phyloP scores from a whole-genome alignment of 1,140 invertebrate genomes.

The Palaemon carinicauda region DNA sequence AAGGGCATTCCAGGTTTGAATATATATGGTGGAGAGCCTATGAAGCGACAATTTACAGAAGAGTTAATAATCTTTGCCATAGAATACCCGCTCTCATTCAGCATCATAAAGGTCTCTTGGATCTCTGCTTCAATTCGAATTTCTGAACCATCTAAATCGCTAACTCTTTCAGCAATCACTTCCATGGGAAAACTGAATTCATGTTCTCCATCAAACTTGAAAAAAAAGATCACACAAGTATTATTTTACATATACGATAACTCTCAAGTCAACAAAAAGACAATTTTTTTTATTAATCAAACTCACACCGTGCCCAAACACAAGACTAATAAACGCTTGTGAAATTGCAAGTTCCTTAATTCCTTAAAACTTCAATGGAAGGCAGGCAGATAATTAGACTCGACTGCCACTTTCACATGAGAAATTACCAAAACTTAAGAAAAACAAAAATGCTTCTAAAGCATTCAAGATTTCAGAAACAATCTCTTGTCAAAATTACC shows the following conservation, averaged over 20 bases:
- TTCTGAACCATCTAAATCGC: constrained; percentile 47
- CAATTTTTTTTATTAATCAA: too few species aligned
- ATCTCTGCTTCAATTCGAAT: constrained; percentile 50
- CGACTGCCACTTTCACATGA: too few species aligned
- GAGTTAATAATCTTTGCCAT: constrained; percentile 68
- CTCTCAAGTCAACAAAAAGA: background rate
- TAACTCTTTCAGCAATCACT: constrained; percentile 40
- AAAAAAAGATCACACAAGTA: background rate
- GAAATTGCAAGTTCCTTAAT: too few species aligned
- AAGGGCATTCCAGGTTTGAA: constrained; percentile 71
- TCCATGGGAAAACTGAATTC: constrained; percentile 61
- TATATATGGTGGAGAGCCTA: constrained; percentile 67
- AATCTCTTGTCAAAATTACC: too few species aligned
- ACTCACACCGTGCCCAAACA: too few species aligned
- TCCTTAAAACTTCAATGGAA: too few species aligned
- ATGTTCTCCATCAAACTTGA: constrained; percentile 60
- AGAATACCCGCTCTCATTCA: constrained; percentile 64
- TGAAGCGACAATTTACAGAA: constrained; percentile 67
- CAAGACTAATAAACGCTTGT: too few species aligned
- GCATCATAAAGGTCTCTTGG: constrained; percentile 49
- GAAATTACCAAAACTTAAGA: too few species aligned
- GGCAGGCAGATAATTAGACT: too few species aligned
- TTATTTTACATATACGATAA: background rate
- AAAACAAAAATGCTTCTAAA: too few species aligned
- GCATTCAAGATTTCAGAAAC: too few species aligned